Evolutionary conservation across 2,797 vertebrate species (phyloP), one percentile per base, ranked within the genome.

Genomic region (Sorex maritimensis): DNA sequence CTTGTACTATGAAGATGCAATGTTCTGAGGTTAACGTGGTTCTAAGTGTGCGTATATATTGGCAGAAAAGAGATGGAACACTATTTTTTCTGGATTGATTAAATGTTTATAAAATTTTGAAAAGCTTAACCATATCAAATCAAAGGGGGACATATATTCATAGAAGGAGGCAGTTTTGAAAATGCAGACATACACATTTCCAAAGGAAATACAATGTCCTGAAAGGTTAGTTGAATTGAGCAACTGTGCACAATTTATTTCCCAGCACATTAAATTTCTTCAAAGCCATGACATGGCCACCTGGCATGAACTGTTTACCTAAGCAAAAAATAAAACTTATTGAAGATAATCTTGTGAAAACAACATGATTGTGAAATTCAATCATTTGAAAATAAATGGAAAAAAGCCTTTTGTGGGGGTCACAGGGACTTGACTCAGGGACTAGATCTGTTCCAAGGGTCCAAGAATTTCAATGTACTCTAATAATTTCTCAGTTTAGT

Each of bases 91-190:
- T 97, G 94, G 95, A 89, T 95, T 94, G 5, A 41, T 82, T 96
- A 46, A 95, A 96, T 97, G 96, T 97, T 97, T 95, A 93, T 96
- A 96, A 93, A 97, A 95, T 95, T 96, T 90, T 95, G 44, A 91
- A 93, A 95, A 94, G 79, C 84, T 90, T 96, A 96, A 41, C 81
- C 94, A 14, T 75, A 93, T 84, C n/a, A 75, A 11, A 87, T 61
- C 93, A 78, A 83, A 69, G 17, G 68, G 28, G 78, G 81, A 77
- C 3, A 38, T 68, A 38, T 77, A 72, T 73, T 91, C 93, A 30
- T 46, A 96, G 92, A 81, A 96, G 96, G 58, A 94, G 79, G 74
- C 75, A 74, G 61, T 83, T 97, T 87, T 87, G 74, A 89, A 90
- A 96, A 96, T 30, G 77, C 88, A 94, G 73, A 87, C n/a, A 79